phyloP scores from a whole-genome alignment of 2,888 invertebrate genomes.

The Hoplodrina blanda region DNA sequence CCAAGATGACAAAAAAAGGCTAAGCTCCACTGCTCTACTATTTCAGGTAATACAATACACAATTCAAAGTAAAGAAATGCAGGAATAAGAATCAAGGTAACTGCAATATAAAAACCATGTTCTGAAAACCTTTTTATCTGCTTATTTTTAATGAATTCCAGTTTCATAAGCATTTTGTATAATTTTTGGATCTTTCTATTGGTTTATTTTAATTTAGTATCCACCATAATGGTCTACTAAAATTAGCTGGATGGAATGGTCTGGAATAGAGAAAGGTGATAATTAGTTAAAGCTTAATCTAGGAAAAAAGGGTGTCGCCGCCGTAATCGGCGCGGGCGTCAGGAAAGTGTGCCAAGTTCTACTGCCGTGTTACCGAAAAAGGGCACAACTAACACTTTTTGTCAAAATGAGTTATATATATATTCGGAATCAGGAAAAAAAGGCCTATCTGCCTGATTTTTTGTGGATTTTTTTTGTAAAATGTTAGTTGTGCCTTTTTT shows the following conservation, averaged over 20 bases:
- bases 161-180: conserved; percentile 76
- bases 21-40: conserved; percentile 90
- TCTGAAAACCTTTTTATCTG: conserved; percentile 77
- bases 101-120: conserved; percentile 89
- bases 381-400: too few relatives aligned
- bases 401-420: too few relatives aligned
- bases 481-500: too few relatives aligned
- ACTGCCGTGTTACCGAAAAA: too few relatives aligned
- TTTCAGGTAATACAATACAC: conserved; percentile 93
- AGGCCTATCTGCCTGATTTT: too few relatives aligned
- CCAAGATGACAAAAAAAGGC: conserved; percentile 91
- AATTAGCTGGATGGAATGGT: conserved; percentile 3
- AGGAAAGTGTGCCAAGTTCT: not conserved
- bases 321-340: too few relatives aligned
- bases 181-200: not conserved
- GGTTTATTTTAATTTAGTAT: not conserved
- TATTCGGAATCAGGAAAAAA: too few relatives aligned
- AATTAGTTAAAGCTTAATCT: not conserved
- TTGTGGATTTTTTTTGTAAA: too few relatives aligned
- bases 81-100: conserved; percentile 92
- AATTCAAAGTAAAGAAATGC: conserved; percentile 93
- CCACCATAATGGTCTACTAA: conserved; percentile 9
- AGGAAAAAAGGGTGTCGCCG: too few relatives aligned
- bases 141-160: conserved; percentile 75
- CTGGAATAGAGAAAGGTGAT: conserved; percentile 36